phyloP scores from a whole-genome alignment of 2,888 invertebrate genomes.

The Gari tellinella region DNA sequence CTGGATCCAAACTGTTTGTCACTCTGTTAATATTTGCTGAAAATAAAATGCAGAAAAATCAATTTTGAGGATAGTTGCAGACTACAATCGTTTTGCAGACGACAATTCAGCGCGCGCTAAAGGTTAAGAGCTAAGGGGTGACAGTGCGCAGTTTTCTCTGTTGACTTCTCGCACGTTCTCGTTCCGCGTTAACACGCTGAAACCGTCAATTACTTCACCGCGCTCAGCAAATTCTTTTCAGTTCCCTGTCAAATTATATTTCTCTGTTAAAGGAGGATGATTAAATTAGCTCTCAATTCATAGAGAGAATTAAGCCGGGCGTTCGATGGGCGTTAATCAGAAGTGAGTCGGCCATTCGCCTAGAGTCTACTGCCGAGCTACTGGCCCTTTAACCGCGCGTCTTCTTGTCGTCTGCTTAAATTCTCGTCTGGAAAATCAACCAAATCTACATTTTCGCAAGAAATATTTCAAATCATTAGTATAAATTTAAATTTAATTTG shows the following conservation, averaged over 20 bases:
- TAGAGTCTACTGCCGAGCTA: neutral
- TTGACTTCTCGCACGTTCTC: constrained; percentile 35
- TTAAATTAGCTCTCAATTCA: constrained; percentile 47
- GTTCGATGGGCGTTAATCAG: constrained; percentile 52
- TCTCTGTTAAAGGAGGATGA: constrained; percentile 27
- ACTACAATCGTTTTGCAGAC: too few species aligned
- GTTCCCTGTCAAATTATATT: constrained; percentile 32
- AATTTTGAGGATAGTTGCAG: too few species aligned
- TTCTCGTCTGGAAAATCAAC: too few species aligned
- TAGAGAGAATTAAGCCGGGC: constrained; percentile 26
- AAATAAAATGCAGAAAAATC: too few species aligned
- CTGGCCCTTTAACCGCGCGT: too few species aligned
- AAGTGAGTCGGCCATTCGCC: constrained; percentile 21
- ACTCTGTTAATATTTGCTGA: too few species aligned
- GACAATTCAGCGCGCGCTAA: too few species aligned
- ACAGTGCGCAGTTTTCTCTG: constrained; percentile 7
- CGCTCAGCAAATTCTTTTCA: constrained; percentile 13
- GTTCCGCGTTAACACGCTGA: constrained; percentile 13
- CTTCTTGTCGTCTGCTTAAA: too few species aligned
- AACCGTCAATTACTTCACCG: constrained; percentile 7
- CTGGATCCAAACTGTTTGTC: too few species aligned
- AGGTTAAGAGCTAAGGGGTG: constrained; percentile 1
- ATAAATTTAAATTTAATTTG: too few species aligned
- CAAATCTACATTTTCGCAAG: too few species aligned
- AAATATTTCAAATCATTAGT: too few species aligned